Percentiles rank a stretch among this genome's conserved stretches.
These are phyloP conservation scores for Heliconius hewitsoni DNA, from an alignment of 1,140 invertebrate species.

Conservation along the genomic window DNA sequence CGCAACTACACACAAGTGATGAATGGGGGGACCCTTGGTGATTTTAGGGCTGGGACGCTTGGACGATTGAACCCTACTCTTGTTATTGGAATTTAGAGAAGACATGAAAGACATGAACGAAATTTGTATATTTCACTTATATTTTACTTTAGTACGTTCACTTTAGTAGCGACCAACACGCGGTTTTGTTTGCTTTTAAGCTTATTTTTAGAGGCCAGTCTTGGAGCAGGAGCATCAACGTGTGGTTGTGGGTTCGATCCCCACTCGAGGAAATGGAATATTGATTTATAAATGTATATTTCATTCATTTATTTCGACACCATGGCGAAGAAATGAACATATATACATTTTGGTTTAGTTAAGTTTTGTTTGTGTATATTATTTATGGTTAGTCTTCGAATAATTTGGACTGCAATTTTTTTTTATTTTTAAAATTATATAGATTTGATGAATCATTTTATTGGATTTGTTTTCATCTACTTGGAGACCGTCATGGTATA, in stretches of 20 bases:
- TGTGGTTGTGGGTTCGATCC: background rate
- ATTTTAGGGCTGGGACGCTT: background rate
- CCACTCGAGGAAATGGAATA: background rate
- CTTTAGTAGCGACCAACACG: no score
- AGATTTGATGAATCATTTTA: background rate
- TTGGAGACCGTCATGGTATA: no score
- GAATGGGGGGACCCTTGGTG: background rate
- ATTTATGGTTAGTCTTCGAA: background rate
- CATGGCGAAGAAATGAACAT: no score
- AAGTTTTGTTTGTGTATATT: background rate
- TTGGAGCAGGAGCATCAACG: background rate
- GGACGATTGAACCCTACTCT: background rate
- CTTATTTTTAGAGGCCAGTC: background rate
- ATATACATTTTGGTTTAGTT: background rate
- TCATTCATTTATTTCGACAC: no score
- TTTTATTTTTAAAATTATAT: no score
- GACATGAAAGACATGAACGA: constrained; percentile 12
- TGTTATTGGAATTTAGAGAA: background rate
- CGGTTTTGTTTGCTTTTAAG: no score
- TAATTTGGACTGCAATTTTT: background rate
- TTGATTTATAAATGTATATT: no score
- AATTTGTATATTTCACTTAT: constrained; percentile 15
- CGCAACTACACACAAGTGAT: background rate
- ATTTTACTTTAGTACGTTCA: background rate
- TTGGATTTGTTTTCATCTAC: background rate